Base-by-base conservation (phyloP, 2,888 invertebrate genomes). In the Callyntrura guangdongensis region DNA sequence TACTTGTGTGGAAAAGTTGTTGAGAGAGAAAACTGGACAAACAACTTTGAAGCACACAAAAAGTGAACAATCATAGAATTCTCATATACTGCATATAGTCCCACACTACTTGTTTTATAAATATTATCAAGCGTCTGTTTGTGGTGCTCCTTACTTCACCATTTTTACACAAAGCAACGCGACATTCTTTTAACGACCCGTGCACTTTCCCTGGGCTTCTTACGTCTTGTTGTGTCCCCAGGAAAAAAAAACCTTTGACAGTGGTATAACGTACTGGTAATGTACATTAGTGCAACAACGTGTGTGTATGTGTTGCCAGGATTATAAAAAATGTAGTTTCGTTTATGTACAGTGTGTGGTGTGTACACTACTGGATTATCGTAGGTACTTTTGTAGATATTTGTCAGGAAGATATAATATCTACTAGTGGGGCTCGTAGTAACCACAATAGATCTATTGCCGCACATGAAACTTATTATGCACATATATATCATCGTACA, bases 91-190 rank as follows among this genome's bases (percentile, higher is more conserved):
- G 3, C 56, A 0, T 49, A 69, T 64, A 64, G 14, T 25, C 2
- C 64, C 22, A 72, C 17, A 11, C n/a, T 72, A 36, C 69, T 45
- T 36, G 36, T 36, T 36, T 72, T 72, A 36, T 36, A 72, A 74
- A 72, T 86, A 86, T 69, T 86, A 64, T 64, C 17, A 86, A 67
- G 86, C 79, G 67, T 86, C 79, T 53, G 36, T n/a, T 67, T 53
- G 36, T 25, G 25, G 45, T 49, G 22, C 20, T 17, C 47, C 27
- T n/a, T 56, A 27, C 47, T 17, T 74, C 49, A 1, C 49, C 14
- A 22, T 49, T 74, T n/a, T 22, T 22, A 74, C 49, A 49, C 74
- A 49, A 74, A 22, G 49, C 74, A 59, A 59, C 56, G 56, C 77
- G 22, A 77, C 53, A 74, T 86, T 53, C 86, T 67, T 81, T 87